These are phyloP conservation scores for Acrocephalus arundinaceus DNA, from an alignment of 2,113 vertebrate species.

Conservation along the genomic window DNA sequence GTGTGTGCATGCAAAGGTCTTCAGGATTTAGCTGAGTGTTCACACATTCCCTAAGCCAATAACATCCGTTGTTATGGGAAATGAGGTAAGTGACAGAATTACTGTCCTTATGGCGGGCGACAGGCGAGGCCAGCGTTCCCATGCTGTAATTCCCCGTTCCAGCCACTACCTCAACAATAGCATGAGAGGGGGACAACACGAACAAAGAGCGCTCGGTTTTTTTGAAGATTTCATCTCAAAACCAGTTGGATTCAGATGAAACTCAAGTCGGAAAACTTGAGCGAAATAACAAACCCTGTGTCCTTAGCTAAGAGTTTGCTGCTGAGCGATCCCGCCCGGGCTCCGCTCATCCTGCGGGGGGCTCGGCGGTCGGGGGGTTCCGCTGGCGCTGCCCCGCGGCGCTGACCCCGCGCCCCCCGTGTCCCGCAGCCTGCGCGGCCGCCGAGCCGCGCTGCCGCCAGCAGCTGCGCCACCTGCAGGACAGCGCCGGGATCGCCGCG, in stretches of 20 bases:
- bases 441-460: constrained; percentile 73
- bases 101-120: constrained; percentile 61
- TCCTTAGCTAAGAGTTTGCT: neutral
- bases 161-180: neutral
- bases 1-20: constrained; percentile 37
- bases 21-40: constrained; percentile 52
- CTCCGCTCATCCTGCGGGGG: accelerated
- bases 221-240: neutral
- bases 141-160: constrained; percentile 26
- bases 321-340: accelerated
- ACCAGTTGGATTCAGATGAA: neutral
- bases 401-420: neutral
- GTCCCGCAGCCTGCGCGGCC: constrained; percentile 22
- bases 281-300: accelerated
- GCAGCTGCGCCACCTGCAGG: constrained; percentile 78
- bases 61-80: constrained; percentile 70
- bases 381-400: neutral
- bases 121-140: constrained; percentile 52
- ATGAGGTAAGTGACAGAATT: constrained; percentile 73
- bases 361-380: neutral
- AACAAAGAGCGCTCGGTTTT: neutral
- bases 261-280: neutral
- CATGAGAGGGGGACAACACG: neutral
- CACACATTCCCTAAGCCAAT: constrained; percentile 64
- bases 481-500: constrained; percentile 69